Conservation (phyloP, 2,113 vertebrate genomes). For the Nothocercus julius region DNA sequence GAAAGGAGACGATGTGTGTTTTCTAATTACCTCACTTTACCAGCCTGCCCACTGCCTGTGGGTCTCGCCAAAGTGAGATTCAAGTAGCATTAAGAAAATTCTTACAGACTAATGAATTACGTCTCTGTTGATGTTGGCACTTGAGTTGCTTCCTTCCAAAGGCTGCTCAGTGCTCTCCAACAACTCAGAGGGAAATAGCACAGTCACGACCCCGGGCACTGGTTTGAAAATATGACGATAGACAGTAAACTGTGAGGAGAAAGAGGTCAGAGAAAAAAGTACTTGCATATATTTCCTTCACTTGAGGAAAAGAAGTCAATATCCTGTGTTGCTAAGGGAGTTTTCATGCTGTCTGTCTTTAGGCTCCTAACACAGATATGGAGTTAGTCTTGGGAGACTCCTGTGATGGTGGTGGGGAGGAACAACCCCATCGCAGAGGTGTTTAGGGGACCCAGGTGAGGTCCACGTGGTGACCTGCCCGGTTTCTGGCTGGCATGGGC, state of each 20-base stretch:
- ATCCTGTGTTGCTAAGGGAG: neutral
- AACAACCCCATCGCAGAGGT: accelerated
- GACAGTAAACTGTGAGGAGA: neutral
- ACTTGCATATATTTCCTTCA: neutral
- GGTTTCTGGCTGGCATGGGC: neutral
- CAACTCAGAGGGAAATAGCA: accelerated
- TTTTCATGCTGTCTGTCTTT: neutral
- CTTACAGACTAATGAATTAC: neutral
- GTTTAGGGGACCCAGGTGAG: neutral
- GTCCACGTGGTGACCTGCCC: neutral
- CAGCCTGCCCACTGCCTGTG: accelerated
- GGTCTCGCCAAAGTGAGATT: neutral
- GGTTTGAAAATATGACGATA: neutral
- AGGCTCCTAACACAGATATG: neutral
- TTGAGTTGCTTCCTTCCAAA: neutral
- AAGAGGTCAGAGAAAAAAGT: neutral
- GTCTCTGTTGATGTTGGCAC: neutral
- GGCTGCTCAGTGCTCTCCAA: neutral
- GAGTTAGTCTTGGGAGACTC: neutral
- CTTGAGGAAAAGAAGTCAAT: neutral
- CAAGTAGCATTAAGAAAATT: neutral
- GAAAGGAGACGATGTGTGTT: neutral
- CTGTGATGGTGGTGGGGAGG: neutral
- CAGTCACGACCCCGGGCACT: accelerated
- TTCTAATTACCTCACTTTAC: neutral